Evolutionary conservation across 2,888 invertebrate species (phyloP).

Genomic region (Cryptocheilus praepositus): DNA sequence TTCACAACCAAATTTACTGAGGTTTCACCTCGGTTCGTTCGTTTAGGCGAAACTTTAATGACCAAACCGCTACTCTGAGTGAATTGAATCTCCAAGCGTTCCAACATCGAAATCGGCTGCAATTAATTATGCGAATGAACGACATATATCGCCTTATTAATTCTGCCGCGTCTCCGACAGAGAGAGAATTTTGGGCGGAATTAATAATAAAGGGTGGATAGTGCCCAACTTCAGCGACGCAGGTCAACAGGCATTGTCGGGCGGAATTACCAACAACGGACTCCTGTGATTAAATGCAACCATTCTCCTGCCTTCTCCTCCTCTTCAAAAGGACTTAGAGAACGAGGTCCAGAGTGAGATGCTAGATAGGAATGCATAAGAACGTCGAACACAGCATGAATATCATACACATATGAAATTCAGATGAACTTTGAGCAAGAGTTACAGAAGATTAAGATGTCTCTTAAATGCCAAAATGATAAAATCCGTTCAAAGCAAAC

Average conservation of each 20-base stretch:
- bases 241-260: constrained; percentile 61
- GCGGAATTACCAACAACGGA: constrained; percentile 59
- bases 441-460: too few species aligned
- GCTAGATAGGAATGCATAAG: constrained; percentile 4
- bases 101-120: too few species aligned
- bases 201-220: constrained; percentile 51
- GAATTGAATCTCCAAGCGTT: too few species aligned
- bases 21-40: too few species aligned
- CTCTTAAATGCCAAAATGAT: too few species aligned
- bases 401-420: not conserved
- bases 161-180: not conserved
- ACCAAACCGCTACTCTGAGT: too few species aligned
- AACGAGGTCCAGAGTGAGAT: constrained; percentile 9
- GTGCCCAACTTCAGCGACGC: constrained; percentile 35
- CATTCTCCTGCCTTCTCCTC: constrained; percentile 19
- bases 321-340: constrained; percentile 2
- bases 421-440: constrained; percentile 6
- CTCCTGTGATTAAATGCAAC: constrained; percentile 59
- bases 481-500: too few species aligned
- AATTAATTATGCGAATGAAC: too few species aligned
- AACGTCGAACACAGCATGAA: not conserved
- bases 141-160: not conserved
- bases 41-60: too few species aligned
- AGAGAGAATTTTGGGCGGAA: constrained; percentile 32
- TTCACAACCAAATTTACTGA: too few species aligned